Evolutionary conservation across 2,113 vertebrate genomes (phyloP).

Genomic region (Tyto alba): DNA sequence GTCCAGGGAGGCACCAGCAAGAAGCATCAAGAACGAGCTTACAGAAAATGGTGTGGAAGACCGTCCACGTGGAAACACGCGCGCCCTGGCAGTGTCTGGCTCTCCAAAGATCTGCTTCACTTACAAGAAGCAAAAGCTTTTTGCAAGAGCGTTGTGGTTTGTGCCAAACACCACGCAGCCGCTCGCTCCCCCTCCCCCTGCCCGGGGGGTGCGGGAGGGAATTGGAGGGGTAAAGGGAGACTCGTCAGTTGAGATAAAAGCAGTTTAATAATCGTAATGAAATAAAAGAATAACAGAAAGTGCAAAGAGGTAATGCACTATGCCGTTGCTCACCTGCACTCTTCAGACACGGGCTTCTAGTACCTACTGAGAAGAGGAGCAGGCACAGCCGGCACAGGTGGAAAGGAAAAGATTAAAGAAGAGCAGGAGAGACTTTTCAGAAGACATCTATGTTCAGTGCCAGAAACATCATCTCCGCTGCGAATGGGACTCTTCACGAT

Average conservation of each 20-base stretch:
- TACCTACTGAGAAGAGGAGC: not conserved
- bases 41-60: accelerated
- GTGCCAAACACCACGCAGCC: too few species aligned
- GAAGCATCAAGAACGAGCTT: not conserved
- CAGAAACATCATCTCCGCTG: not conserved
- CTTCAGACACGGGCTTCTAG: not conserved
- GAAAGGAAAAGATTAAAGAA: not conserved
- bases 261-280: too few species aligned
- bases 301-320: too few species aligned
- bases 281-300: too few species aligned
- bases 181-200: too few species aligned
- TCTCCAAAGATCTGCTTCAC: not conserved
- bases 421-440: not conserved
- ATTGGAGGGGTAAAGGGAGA: too few species aligned
- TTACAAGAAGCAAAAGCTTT: not conserved
- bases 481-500: not conserved
- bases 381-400: not conserved
- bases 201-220: too few species aligned
- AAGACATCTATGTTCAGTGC: not conserved
- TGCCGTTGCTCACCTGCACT: too few species aligned
- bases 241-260: too few species aligned
- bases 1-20: not conserved
- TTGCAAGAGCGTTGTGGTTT: too few species aligned
- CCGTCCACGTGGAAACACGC: not conserved
- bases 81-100: not conserved